Conservation (phyloP, 2,888 invertebrate species). For the Lottia gigantea region DNA sequence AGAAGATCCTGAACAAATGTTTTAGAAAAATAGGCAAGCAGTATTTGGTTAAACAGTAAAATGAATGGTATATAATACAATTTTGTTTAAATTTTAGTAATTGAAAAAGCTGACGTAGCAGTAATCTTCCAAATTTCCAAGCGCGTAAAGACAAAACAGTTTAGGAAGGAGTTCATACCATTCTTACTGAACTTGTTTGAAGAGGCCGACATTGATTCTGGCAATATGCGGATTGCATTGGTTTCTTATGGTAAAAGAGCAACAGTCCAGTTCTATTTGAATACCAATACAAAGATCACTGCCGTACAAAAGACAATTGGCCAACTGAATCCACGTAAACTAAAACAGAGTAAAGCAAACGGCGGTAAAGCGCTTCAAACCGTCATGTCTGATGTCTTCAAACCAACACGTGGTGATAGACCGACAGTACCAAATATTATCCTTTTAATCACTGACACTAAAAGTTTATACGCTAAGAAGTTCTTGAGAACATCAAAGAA, state of each 20-base stretch:
- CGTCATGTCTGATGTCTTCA: slow-evolving; percentile 34
- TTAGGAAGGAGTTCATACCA: slow-evolving; percentile 37
- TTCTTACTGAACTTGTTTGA: slow-evolving; percentile 40
- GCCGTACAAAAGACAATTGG: slow-evolving; percentile 23
- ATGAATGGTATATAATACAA: too few relatives aligned
- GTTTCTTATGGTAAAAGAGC: slow-evolving; percentile 60
- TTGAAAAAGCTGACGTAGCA: slow-evolving; percentile 41
- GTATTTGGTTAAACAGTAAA: too few relatives aligned
- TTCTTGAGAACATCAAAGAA: slow-evolving; percentile 42
- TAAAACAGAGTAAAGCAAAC: slow-evolving; percentile 28
- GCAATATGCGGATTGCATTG: slow-evolving; percentile 50
- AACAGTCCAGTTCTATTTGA: slow-evolving; percentile 33
- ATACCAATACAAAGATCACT: slow-evolving; percentile 27
- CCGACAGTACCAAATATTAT: slow-evolving; percentile 46
- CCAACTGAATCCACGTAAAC: slow-evolving; percentile 27
- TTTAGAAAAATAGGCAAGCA: too few relatives aligned
- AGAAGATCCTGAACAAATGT: too few relatives aligned
- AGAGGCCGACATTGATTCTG: slow-evolving; percentile 39
- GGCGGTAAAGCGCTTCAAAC: slow-evolving; percentile 29
- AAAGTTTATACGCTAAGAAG: slow-evolving; percentile 30
- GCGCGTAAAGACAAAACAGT: slow-evolving; percentile 32
- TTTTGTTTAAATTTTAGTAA: slow-evolving; percentile 24
- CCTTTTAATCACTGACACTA: slow-evolving; percentile 50
- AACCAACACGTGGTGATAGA: slow-evolving; percentile 31
- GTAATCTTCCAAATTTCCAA: slow-evolving; percentile 44